Evolutionary conservation across 2,888 invertebrate genomes (phyloP), one percentile per base, ranked within the genome.

Genomic region (Uropetala carovei): DNA sequence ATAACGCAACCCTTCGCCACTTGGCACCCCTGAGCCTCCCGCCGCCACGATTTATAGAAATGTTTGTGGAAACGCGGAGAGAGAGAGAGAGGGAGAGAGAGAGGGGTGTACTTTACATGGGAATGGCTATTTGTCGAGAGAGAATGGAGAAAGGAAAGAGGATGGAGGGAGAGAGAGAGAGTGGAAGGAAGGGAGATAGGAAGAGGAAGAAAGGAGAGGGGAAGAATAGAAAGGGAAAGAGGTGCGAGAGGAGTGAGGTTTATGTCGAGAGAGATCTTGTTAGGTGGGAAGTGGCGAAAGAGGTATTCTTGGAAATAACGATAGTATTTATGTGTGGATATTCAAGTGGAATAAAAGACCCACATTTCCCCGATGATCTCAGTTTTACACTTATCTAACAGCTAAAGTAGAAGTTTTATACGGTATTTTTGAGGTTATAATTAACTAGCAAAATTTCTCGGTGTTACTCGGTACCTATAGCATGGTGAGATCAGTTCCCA

Each of bases 1-100:
- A 43, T 83, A 18, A 8, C 10, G 58, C 58, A 56, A 57, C 7
- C 57, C 57, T 57, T 85, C 85, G 85, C 58, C 59, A 85, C 85
- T 85, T 85, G 58, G 59, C 85, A 85, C 85, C 85, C 85, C 85
- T 58, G 4, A 22, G 27, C 85, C 85, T 27, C 75, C 83, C 14
- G n/a, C 11, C 58, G 58, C 22, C 11, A 22, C 57, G 85, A 85
- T 85, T 85, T 85, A 85, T 85, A 85, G 85, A 85, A 85, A 85
- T 58, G 85, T 85, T 85, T 59, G 85, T 27, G 59, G 85, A 58
- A 27, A 27, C 22, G 22, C n/a, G 85, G 59, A 27, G 58, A 27
- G 85, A 85, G 85, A 58, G 43, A 43, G 43, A 64, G n/a, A 4
- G 64, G 22, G 56, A 10, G 14, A 22, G n/a, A 22, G 75, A 27